Evolutionary conservation across 2,797 vertebrate genomes (phyloP).

Genomic region (Sternarchorhynchus goeldii): DNA sequence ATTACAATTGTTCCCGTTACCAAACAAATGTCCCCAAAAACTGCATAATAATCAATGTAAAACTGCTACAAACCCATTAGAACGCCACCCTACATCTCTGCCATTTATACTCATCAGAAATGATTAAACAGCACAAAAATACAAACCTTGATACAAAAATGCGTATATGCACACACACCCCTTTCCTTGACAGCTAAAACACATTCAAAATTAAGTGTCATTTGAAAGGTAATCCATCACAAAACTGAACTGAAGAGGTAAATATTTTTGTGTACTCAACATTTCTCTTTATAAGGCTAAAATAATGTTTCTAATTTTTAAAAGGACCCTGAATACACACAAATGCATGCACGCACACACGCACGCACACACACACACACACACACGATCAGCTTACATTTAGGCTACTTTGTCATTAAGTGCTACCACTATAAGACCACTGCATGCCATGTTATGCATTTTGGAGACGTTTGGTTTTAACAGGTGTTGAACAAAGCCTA

Average conservation of each 20-base stretch:
- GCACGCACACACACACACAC: slow-evolving; percentile 35
- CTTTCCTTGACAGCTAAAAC: slow-evolving; percentile 17
- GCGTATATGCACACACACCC: slow-evolving; percentile 39
- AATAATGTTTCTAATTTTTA: slow-evolving; percentile 30
- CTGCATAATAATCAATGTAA: slow-evolving; percentile 49
- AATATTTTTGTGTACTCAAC: slow-evolving; percentile 15
- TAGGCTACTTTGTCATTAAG: slow-evolving; percentile 45
- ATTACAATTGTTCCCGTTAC: slow-evolving; percentile 32
- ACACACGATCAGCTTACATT: slow-evolving; percentile 49
- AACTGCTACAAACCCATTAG: slow-evolving; percentile 55
- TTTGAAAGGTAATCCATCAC: slow-evolving; percentile 23
- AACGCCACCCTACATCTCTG: slow-evolving; percentile 20
- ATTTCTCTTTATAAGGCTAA: slow-evolving; percentile 25
- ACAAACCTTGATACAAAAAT: slow-evolving; percentile 38
- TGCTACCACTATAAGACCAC: slow-evolving; percentile 50
- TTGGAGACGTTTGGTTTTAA: neutral
- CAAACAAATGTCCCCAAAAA: slow-evolving; percentile 28
- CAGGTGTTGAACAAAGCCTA: slow-evolving; percentile 31
- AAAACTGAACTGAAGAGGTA: slow-evolving; percentile 37
- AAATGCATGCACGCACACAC: neutral
- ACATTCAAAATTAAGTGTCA: slow-evolving; percentile 28
- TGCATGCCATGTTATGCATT: slow-evolving; percentile 6
- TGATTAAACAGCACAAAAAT: slow-evolving; percentile 31
- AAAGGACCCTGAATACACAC: slow-evolving; percentile 37
- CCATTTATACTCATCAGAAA: slow-evolving; percentile 23